Conservation (phyloP, 2,888 invertebrate species). For the Cyclophora albipunctata region DNA sequence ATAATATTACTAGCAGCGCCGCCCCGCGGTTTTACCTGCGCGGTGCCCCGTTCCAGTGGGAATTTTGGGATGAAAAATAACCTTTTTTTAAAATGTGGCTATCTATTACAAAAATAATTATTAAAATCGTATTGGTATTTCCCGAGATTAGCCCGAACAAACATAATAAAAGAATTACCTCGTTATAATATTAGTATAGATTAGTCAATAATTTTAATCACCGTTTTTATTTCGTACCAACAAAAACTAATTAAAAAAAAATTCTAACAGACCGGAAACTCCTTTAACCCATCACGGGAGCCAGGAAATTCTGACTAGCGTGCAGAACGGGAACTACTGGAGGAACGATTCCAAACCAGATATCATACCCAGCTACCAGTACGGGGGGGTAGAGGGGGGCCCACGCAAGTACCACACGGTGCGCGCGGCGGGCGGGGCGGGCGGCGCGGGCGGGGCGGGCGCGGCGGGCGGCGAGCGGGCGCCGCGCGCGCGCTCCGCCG, state of each 20-base stretch:
- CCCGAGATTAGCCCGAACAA: too few relatives aligned
- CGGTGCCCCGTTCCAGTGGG: too few relatives aligned
- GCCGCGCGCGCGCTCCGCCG: constrained; percentile 63
- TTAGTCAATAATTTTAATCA: too few relatives aligned
- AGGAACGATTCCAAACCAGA: constrained; percentile 59
- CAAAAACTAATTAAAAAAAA: neutral
- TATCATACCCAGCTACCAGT: constrained; percentile 52
- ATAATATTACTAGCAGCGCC: too few relatives aligned
- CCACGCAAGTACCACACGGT: constrained; percentile 39
- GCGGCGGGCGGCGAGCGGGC: constrained; percentile 52
- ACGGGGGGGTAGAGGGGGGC: constrained; percentile 23
- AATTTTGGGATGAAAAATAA: too few relatives aligned
- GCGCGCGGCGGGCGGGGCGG: constrained; percentile 40
- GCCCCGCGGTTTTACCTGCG: too few relatives aligned
- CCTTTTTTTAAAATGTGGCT: too few relatives aligned
- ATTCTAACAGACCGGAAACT: constrained; percentile 1
- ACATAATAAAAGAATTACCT: too few relatives aligned
- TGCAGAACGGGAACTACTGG: constrained; percentile 60
- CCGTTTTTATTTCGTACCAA: neutral
- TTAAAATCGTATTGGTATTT: too few relatives aligned
- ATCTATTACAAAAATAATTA: too few relatives aligned
- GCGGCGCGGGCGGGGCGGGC: too few relatives aligned
- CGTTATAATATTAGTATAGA: too few relatives aligned
- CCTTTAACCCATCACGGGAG: constrained; percentile 45
- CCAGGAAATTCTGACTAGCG: constrained; percentile 58